Conservation (phyloP, 2,113 vertebrate species). For the Eonycteris spelaea region DNA sequence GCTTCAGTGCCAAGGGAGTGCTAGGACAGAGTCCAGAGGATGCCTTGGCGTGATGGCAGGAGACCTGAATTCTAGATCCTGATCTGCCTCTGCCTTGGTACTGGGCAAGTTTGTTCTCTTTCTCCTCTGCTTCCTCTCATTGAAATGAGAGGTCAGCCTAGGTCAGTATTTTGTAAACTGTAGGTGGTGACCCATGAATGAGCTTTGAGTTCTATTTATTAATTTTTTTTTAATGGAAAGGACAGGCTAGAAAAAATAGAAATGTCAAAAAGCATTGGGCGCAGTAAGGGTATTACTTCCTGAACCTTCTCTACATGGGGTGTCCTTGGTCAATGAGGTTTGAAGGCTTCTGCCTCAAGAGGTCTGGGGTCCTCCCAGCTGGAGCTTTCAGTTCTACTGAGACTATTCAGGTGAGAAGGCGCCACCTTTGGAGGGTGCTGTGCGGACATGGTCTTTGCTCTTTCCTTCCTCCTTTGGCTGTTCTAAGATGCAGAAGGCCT, state of each 20-base stretch:
- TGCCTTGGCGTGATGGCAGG: neutral
- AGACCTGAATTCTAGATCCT: neutral
- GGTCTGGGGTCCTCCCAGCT: neutral
- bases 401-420: fast-evolving
- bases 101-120: neutral
- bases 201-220: neutral
- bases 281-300: neutral
- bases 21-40: neutral
- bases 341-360: neutral
- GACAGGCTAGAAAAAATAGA: neutral
- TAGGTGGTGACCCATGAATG: neutral
- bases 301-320: neutral
- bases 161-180: neutral
- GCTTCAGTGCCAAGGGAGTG: neutral
- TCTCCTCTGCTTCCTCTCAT: neutral
- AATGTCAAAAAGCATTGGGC: neutral
- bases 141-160: neutral
- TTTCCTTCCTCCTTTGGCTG: no score
- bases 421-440: fast-evolving
- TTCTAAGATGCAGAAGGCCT: neutral
- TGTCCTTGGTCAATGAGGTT: neutral
- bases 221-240: neutral
- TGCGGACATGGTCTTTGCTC: neutral
- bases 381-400: neutral
- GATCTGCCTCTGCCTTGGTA: neutral